Percentiles rank a stretch among this genome's conserved stretches.
Conservation (phyloP, 1,140 invertebrate genomes). For the Drosophila quadrilineata region DNA sequence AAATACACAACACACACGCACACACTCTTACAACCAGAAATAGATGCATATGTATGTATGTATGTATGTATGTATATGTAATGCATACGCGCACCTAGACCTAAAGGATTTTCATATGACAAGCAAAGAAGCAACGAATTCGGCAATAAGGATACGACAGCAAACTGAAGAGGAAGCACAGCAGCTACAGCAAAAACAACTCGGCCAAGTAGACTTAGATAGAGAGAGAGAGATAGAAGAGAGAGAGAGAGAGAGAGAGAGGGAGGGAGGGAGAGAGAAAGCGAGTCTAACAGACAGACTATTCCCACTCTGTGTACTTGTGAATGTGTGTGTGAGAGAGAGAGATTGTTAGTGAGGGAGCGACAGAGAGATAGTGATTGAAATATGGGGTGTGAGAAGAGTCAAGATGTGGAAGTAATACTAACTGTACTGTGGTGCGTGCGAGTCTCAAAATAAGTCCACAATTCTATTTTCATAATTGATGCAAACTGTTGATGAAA, state of each 20-base stretch:
- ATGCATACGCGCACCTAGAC: slow-evolving; percentile 36
- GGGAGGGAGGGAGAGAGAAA: slow-evolving; percentile 2
- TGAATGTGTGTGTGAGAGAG: not conserved
- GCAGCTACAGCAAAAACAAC: not conserved
- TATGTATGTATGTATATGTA: not conserved
- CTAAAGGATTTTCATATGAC: slow-evolving; percentile 53
- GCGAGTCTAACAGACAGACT: no score
- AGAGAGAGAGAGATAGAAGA: not conserved
- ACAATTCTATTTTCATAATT: slow-evolving; percentile 54
- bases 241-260: not conserved
- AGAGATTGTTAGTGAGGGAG: not conserved
- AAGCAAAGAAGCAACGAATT: slow-evolving; percentile 59
- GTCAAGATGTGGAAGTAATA: slow-evolving; percentile 3
- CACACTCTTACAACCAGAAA: slow-evolving; percentile 10
- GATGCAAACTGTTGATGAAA: slow-evolving; percentile 41
- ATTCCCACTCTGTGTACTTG: no score
- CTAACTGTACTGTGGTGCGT: slow-evolving; percentile 53
- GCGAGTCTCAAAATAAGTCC: slow-evolving; percentile 39
- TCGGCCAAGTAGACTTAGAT: slow-evolving; percentile 6
- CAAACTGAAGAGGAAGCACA: slow-evolving; percentile 53
- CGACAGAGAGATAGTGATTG: not conserved
- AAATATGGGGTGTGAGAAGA: no score
- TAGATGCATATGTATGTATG: not conserved
- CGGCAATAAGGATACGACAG: slow-evolving; percentile 59
- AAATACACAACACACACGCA: slow-evolving; percentile 22